Conservation (phyloP, 2,888 invertebrate genomes). For the Spilosoma lubricipeda region DNA sequence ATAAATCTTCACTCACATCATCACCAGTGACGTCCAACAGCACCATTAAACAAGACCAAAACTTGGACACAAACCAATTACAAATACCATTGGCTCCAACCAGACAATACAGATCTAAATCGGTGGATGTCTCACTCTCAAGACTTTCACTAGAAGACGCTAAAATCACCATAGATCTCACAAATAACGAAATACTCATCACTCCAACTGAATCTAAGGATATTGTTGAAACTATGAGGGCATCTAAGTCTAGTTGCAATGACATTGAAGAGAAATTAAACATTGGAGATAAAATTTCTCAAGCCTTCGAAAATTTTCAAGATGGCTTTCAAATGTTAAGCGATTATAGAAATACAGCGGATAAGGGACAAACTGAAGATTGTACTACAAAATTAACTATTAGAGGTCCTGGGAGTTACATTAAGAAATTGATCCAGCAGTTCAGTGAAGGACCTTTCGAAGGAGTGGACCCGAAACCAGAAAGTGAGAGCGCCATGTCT, state of each 20-base stretch:
- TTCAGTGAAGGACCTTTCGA: slow-evolving; percentile 82
- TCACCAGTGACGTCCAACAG: slow-evolving; percentile 75
- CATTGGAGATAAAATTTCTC: slow-evolving; percentile 72
- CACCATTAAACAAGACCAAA: slow-evolving; percentile 67
- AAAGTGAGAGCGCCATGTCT: slow-evolving; percentile 72
- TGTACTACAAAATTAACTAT: slow-evolving; percentile 74
- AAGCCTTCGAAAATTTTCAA: slow-evolving; percentile 77
- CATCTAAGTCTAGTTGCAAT: slow-evolving; percentile 58
- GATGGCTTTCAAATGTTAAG: slow-evolving; percentile 72
- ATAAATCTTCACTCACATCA: slow-evolving; percentile 75
- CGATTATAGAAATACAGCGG: slow-evolving; percentile 60
- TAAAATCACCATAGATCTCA: slow-evolving; percentile 76
- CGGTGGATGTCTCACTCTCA: slow-evolving; percentile 83
- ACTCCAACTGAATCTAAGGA: slow-evolving; percentile 76
- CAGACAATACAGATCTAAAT: slow-evolving; percentile 84
- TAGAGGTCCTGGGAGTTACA: slow-evolving; percentile 80
- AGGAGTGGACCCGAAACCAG: slow-evolving; percentile 72
- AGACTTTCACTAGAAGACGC: slow-evolving; percentile 74
- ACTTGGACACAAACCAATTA: slow-evolving; percentile 71
- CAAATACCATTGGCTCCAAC: slow-evolving; percentile 71
- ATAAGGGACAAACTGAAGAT: slow-evolving; percentile 59
- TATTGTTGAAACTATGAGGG: slow-evolving; percentile 54
- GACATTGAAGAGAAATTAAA: slow-evolving; percentile 74
- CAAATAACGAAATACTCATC: slow-evolving; percentile 78
- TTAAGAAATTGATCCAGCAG: slow-evolving; percentile 82